Conservation (phyloP, 2,888 invertebrate species). For the Noctua janthe region DNA sequence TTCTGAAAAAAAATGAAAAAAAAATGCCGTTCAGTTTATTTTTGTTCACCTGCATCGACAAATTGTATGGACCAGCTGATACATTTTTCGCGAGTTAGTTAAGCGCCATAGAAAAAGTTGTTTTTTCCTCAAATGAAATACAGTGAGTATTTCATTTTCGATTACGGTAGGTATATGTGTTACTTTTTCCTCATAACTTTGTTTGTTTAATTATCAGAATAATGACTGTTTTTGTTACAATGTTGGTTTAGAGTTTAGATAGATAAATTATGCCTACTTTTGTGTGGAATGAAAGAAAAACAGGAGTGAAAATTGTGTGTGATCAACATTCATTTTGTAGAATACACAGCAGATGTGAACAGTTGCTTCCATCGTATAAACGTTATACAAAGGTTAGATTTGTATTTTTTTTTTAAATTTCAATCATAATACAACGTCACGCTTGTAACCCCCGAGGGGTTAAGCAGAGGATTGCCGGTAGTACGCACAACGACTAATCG, state of each 20-base stretch:
- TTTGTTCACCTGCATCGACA: no score
- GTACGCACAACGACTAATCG: background rate
- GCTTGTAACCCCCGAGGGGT: background rate
- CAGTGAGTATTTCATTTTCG: background rate
- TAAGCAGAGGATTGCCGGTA: background rate
- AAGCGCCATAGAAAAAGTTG: background rate
- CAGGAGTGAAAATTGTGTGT: background rate
- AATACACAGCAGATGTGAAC: background rate
- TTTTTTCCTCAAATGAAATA: background rate
- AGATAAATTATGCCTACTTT: background rate
- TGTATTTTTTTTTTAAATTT: background rate
- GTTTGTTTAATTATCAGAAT: background rate
- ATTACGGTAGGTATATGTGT: background rate
- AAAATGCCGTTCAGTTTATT: no score
- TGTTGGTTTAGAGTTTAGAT: background rate
- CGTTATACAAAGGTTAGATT: background rate
- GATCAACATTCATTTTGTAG: background rate
- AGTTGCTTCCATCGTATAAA: background rate
- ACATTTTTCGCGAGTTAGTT: background rate
- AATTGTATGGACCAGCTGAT: background rate
- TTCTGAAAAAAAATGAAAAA: no score
- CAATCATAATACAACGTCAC: background rate
- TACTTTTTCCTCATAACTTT: background rate
- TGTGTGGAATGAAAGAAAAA: slow-evolving; percentile 22
- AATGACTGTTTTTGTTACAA: slow-evolving; percentile 2